A percentile compares a stretch with the other conserved stretches of the same genome.
Evolutionary conservation across 2,797 vertebrate species (phyloP).

Genomic region (Argya squamiceps): DNA sequence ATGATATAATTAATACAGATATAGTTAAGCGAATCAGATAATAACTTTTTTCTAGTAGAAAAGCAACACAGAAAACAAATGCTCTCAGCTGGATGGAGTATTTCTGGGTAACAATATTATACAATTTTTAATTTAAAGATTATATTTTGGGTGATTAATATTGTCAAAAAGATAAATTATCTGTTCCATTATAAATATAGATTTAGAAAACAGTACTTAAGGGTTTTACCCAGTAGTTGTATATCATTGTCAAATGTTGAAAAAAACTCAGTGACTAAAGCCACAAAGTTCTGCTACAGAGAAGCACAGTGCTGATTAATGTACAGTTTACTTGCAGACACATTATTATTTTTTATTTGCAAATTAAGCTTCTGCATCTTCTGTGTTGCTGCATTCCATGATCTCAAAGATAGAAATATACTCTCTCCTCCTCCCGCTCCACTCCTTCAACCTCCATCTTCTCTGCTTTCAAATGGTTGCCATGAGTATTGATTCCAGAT

Average conservation of each 20-base stretch:
- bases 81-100: slow-evolving; percentile 2
- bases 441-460: background rate
- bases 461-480: background rate
- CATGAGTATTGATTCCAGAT: background rate
- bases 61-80: slow-evolving; percentile 63
- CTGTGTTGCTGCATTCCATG: background rate
- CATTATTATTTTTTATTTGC: slow-evolving; percentile 6
- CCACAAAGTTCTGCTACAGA: background rate
- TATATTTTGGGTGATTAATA: slow-evolving; percentile 65
- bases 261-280: background rate
- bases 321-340: background rate
- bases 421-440: background rate
- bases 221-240: background rate
- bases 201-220: slow-evolving; percentile 62
- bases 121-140: slow-evolving; percentile 72
- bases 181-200: slow-evolving; percentile 57
- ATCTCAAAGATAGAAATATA: background rate
- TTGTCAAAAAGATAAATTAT: slow-evolving; percentile 76
- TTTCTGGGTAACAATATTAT: slow-evolving; percentile 44
- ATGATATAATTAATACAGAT: slow-evolving; percentile 53
- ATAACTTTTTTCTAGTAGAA: slow-evolving; percentile 43
- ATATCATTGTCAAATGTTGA: slow-evolving; percentile 60
- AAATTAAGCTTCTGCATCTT: background rate
- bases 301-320: background rate
- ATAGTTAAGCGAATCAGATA: slow-evolving; percentile 53